These are phyloP conservation scores for Syrrhaptes paradoxus DNA, from an alignment of 2,113 vertebrate genomes.

Conservation along the genomic window DNA sequence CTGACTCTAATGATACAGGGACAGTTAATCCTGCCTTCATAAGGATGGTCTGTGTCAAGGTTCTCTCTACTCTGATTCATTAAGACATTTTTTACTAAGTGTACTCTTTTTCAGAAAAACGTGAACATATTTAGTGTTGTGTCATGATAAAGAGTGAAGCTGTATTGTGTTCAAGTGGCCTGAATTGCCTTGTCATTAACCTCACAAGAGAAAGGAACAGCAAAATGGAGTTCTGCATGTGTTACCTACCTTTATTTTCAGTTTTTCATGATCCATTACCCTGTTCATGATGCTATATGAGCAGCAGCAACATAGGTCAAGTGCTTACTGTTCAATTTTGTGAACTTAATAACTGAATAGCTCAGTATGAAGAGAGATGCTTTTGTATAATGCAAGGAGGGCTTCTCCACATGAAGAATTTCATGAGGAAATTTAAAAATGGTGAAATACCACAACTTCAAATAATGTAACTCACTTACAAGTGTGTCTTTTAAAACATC, in stretches of 20 bases:
- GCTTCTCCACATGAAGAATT: not conserved
- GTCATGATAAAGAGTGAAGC: not conserved
- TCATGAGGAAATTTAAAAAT: not conserved
- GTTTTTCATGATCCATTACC: not conserved
- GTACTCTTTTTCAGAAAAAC: not conserved
- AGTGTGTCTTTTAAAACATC: constrained; percentile 22
- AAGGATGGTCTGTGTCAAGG: not conserved
- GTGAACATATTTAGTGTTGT: not conserved
- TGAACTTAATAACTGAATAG: not conserved
- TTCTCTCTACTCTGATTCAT: not conserved
- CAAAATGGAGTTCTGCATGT: not conserved
- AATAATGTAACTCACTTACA: not conserved
- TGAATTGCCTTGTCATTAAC: not conserved
- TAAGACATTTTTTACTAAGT: not conserved
- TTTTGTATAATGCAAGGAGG: not conserved
- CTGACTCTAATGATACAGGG: not conserved
- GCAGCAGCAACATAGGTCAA: not conserved
- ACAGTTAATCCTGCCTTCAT: not conserved
- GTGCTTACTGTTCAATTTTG: not conserved
- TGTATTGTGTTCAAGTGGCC: not conserved
- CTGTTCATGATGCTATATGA: not conserved
- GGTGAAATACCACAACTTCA: not conserved
- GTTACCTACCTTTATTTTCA: not conserved
- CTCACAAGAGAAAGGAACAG: not conserved
- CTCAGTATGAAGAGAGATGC: not conserved